These are phyloP conservation scores for Metallyticus violacea DNA, from an alignment of 2,888 invertebrate genomes.

Conservation along the genomic window DNA sequence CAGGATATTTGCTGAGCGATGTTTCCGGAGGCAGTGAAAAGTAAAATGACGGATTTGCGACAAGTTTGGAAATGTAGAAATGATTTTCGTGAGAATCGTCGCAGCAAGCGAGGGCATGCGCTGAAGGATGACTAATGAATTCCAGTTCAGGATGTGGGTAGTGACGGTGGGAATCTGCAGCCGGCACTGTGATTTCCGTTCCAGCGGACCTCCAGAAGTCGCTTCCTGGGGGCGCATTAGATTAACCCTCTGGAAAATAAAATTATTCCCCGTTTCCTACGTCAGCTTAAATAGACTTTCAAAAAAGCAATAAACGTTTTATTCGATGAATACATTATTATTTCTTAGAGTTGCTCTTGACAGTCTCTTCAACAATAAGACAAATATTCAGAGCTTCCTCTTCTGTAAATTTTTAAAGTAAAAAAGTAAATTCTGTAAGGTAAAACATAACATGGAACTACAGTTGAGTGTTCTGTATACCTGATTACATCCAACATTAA, in stretches of 20 bases:
- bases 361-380: not conserved
- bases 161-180: not conserved
- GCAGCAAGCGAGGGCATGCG: not conserved
- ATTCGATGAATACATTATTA: not conserved
- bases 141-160: constrained; percentile 2
- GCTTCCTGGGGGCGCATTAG: not conserved
- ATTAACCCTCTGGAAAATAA: not conserved
- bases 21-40: not conserved
- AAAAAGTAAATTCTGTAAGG: too few relatives aligned
- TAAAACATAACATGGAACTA: too few relatives aligned
- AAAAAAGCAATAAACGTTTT: not conserved
- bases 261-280: not conserved
- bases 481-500: too few relatives aligned
- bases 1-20: not conserved
- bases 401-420: too few relatives aligned
- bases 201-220: not conserved
- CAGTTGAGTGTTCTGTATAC: too few relatives aligned
- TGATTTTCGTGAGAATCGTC: not conserved
- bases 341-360: not conserved
- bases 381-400: too few relatives aligned
- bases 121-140: constrained; percentile 1
- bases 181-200: not conserved
- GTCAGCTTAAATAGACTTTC: not conserved
- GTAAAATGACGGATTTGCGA: not conserved
- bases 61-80: not conserved